phyloP scores from a whole-genome alignment of 92 coral and sea anemone species.

The Porites evermanni region DNA sequence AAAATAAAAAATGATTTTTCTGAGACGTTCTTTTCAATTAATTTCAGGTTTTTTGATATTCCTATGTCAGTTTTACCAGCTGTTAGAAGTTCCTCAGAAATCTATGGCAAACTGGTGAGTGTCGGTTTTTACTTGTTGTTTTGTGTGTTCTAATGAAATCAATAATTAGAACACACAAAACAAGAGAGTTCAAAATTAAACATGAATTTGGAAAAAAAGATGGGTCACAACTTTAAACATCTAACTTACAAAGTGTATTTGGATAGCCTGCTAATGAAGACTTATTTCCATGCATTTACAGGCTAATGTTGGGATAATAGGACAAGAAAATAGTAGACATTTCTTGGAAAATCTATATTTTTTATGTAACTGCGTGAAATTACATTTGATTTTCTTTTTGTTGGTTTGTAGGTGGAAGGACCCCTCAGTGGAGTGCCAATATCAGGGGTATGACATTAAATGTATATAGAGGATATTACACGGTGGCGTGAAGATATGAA shows the following conservation, averaged over 20 bases:
- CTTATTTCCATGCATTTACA: too few species aligned
- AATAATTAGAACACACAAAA: not conserved
- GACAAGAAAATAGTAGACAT: too few species aligned
- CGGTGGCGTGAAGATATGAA: too few species aligned
- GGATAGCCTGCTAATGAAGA: too few species aligned
- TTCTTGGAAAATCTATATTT: too few species aligned
- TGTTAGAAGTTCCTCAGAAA: conserved; percentile 95
- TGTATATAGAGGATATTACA: too few species aligned
- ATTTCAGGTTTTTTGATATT: conserved; percentile 87
- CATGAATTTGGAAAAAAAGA: too few species aligned
- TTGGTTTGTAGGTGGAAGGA: conserved; percentile 72
- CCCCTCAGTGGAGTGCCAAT: conserved; percentile 89
- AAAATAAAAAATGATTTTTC: not conserved
- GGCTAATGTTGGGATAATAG: too few species aligned
- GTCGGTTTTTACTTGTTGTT: too few species aligned
- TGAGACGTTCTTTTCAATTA: not conserved
- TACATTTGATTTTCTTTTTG: not conserved
- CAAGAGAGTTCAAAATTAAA: not conserved
- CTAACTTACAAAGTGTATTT: too few species aligned
- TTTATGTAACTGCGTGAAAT: not conserved
- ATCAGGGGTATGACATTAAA: conserved; percentile 82
- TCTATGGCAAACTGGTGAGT: conserved; percentile 92
- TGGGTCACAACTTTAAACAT: too few species aligned
- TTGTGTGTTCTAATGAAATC: too few species aligned
- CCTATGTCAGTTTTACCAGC: conserved; percentile 92